These are phyloP conservation scores for Cheirogaleus major DNA, from an alignment of 2,797 vertebrate species.

Conservation along the genomic window DNA sequence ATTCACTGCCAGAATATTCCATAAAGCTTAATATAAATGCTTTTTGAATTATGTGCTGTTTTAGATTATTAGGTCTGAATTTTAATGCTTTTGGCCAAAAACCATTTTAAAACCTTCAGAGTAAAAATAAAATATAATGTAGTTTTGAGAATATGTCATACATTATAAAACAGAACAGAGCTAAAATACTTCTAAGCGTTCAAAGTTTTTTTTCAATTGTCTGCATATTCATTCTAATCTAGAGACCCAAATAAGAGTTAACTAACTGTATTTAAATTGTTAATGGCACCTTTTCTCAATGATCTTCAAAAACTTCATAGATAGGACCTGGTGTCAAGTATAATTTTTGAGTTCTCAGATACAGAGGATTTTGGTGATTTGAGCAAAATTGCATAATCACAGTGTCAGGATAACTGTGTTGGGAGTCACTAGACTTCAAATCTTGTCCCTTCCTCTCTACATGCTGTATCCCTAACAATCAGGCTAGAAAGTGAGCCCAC, in stretches of 20 bases:
- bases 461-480: no score
- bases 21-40: slow-evolving; percentile 42
- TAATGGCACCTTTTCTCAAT: neutral
- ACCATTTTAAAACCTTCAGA: slow-evolving; percentile 50
- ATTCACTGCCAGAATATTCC: slow-evolving; percentile 39
- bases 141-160: slow-evolving; percentile 36
- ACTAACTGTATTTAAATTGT: neutral
- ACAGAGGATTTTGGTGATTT: neutral
- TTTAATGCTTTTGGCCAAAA: slow-evolving; percentile 48
- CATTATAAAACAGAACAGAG: slow-evolving; percentile 34
- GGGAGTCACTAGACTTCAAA: no score
- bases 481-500: neutral
- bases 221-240: slow-evolving; percentile 15
- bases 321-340: neutral
- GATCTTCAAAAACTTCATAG: neutral
- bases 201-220: neutral
- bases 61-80: slow-evolving; percentile 46
- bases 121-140: slow-evolving; percentile 55
- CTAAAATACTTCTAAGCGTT: slow-evolving; percentile 38
- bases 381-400: neutral
- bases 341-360: neutral
- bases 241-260: neutral
- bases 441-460: no score
- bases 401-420: no score
- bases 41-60: slow-evolving; percentile 54